Conservation (phyloP, 2,888 invertebrate species). For the Hesperia comma region DNA sequence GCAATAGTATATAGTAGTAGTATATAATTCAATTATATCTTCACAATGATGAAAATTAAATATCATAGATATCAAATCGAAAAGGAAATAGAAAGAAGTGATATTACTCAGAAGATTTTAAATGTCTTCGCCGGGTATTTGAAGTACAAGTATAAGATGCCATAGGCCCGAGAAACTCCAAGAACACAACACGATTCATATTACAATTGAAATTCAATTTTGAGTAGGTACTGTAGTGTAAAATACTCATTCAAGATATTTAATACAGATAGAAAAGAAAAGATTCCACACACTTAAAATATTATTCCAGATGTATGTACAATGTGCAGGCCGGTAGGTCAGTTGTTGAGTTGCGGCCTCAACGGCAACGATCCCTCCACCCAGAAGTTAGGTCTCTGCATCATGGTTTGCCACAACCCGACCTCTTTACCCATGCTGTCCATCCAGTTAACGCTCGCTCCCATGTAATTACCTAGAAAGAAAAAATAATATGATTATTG, state of each 20-base stretch:
- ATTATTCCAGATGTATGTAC: background rate
- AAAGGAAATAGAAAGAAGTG: no score
- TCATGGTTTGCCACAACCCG: conserved; percentile 96
- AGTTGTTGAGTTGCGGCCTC: conserved; percentile 87
- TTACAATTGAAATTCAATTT: no score
- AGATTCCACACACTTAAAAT: background rate
- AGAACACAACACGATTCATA: no score
- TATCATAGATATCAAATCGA: no score
- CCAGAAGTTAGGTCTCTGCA: conserved; percentile 97
- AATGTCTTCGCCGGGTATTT: no score
- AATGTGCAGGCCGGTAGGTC: conserved; percentile 34
- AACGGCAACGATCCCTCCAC: conserved; percentile 96
- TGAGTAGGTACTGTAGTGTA: no score
- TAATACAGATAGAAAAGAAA: background rate
- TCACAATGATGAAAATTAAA: no score
- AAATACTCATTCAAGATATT: no score
- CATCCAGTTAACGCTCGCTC: conserved; percentile 96
- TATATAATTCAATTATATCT: no score
- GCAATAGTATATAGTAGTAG: background rate
- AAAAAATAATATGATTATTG: conserved; percentile 3
- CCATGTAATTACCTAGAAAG: conserved; percentile 91
- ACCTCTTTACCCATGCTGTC: conserved; percentile 96
- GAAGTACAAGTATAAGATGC: no score
- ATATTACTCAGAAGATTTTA: no score
- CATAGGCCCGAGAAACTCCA: no score